Evolutionary conservation across 64 coral and sea anemone species (phyloP).

Genomic region (Exaiptasia diaphana): DNA sequence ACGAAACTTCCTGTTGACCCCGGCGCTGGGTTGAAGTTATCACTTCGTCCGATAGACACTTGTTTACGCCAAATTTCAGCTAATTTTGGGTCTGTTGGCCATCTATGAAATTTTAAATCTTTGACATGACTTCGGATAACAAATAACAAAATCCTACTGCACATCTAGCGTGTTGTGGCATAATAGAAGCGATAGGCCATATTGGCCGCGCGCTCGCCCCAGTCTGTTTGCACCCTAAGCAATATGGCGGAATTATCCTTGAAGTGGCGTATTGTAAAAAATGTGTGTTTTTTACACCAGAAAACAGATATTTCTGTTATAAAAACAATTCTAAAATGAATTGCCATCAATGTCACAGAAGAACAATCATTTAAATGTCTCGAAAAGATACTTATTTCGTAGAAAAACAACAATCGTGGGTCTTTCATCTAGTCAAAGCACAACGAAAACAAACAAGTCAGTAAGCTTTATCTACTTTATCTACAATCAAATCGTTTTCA

Average conservation of each 20-base stretch:
- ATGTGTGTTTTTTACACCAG: not conserved
- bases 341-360: no score
- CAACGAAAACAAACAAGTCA: no score
- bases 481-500: no score
- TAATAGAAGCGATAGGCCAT: not conserved
- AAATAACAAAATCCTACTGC: not conserved
- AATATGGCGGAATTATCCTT: not conserved
- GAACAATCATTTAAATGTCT: no score
- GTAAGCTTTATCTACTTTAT: no score
- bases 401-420: no score
- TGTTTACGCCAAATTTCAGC: constrained; percentile 21
- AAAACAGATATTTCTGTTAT: no score
- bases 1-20: not conserved
- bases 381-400: no score
- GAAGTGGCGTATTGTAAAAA: not conserved
- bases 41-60: constrained; percentile 1
- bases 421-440: no score
- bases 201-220: not conserved
- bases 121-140: not conserved
- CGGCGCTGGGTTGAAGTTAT: not conserved
- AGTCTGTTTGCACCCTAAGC: not conserved
- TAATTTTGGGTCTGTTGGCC: not conserved
- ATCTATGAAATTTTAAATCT: not conserved
- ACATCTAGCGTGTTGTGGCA: not conserved
- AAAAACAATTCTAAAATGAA: no score